Base-by-base conservation (phyloP, 1,140 invertebrate genomes). In the Drosophila hydei region DNA sequence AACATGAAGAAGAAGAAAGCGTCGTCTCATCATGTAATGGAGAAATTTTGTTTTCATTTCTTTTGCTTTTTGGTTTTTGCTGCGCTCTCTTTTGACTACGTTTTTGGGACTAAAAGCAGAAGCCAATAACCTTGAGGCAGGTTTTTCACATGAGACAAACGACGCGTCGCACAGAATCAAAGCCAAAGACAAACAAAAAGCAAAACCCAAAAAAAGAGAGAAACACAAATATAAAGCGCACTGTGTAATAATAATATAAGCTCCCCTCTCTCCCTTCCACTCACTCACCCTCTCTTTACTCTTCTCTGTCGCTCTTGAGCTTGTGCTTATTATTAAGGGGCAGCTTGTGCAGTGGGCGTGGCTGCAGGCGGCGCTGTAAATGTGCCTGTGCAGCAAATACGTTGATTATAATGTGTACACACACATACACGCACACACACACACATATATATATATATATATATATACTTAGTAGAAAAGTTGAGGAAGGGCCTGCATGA, bases 101-200 rank as follows among this genome's bases (percentile, higher is more conserved):
- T 75, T 74, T 72, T 72, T 84, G 75, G 67, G 42, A 55, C 79
- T 51, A 75, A 85, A 83, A 21, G 38, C 38, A 33, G 81, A 72
- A 72, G 69, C 62, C 81, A 85, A 85, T 77, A 87, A 85, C 81
- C 81, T 85, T 85, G 81, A 87, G 81, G 81, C 81, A 85, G 81
- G 81, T 87, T 85, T 85, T 85, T 85, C 81, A 87, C 70, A 85
- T 77, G 68, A 68, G 65, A 72, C 54, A 43, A 54, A n/a, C 54
- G 54, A 16, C 23, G 38, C 38, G 54, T 5, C 54, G 42, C 50
- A 16, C 40, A 51, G 1, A 18, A 42, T 27, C 42, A 40, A 52
- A 9, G 30, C 40, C 19, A 69, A 67, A 67, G 18, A 36, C 43
- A 51, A 67, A 67, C 36, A 48, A 54, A 59, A 52, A 7, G 23